Base-by-base conservation (phyloP, 2,797 vertebrate genomes). In the Semotilus atromaculatus region DNA sequence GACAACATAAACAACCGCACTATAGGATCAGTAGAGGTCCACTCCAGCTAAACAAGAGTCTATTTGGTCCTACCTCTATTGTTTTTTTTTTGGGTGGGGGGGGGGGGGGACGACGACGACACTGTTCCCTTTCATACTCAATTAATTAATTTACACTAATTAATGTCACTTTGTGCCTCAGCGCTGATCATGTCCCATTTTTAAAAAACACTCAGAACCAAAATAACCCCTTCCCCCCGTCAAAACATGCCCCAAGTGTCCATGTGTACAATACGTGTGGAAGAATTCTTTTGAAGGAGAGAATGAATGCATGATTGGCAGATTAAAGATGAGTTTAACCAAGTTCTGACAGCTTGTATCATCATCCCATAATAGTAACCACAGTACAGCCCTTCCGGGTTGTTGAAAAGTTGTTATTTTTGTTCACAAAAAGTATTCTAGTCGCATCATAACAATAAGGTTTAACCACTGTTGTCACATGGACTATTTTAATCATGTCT, bases 1-100 rank as follows among this genome's bases (percentile, higher is more conserved):
- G 16, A 53, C 19, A 68, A 73, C 71, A 26, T 48, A 76, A 80
- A 81, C 26, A 51, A 64, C 29, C 9, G 66, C 64, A 55, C n/a
- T 43, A 43, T 45, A 78, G 51, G 36, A 43, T 74, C 9, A 43
- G 5, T 36, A 58, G 51, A 34, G 64, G 16, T 74, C 21, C 23
- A 18, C 34, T 3, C 34, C 21, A 14, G 14, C 8, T 43, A 23
- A 19, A 80, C 64, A 23, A 55, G 40, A 60, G 40, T 84, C 45
- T 48, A 34, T 34, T 43, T 82, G 40, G 13, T 51, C 73, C 51
- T 38, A 67, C 66, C 38, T 71, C 40, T 70, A 29, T 81, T n/a
- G n/a, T n/a, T n/a, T n/a, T n/a, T n/a, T n/a, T 18, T 62, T 51
- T 34, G 19, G 3, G 13, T 21, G 18, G 16, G n/a, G 34, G 21